Conservation (phyloP, 2,113 vertebrate species). For the Opisthocomus hoazin region DNA sequence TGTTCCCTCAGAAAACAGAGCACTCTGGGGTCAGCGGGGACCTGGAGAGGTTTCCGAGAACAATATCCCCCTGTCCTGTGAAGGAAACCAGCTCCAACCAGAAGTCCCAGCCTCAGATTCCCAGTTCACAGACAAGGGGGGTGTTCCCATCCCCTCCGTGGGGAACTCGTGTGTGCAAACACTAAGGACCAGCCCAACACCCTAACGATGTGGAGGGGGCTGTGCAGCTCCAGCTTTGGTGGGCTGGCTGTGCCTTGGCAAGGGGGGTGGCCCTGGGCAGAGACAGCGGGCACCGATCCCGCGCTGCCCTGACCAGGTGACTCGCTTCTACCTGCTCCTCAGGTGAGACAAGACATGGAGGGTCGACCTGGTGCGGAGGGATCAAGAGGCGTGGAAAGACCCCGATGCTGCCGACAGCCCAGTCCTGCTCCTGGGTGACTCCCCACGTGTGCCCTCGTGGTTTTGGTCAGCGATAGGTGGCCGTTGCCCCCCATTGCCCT, state of each 20-base stretch:
- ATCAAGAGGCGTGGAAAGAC: not conserved
- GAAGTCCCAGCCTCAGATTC: not conserved
- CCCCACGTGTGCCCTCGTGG: too few relatives aligned
- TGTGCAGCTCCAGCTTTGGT: not conserved
- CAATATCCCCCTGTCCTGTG: not conserved
- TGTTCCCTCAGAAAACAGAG: not conserved
- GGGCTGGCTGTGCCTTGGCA: not conserved
- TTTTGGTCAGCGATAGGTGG: not conserved
- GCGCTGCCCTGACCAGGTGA: not conserved
- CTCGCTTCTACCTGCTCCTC: not conserved
- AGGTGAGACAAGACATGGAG: not conserved
- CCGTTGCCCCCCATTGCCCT: not conserved
- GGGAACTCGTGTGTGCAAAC: not conserved
- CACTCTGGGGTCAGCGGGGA: not conserved
- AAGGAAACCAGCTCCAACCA: not conserved
- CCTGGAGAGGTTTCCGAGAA: not conserved
- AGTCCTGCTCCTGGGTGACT: not conserved
- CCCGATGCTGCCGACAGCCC: not conserved
- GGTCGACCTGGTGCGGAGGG: not conserved
- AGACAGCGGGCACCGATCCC: not conserved
- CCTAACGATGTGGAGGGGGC: rapidly evolving
- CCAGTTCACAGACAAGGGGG: not conserved
- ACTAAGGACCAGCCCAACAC: not conserved
- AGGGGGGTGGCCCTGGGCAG: not conserved
- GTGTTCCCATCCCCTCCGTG: rapidly evolving